phyloP scores from a whole-genome alignment of 1,140 invertebrate genomes.

The Andricus grossulariae region DNA sequence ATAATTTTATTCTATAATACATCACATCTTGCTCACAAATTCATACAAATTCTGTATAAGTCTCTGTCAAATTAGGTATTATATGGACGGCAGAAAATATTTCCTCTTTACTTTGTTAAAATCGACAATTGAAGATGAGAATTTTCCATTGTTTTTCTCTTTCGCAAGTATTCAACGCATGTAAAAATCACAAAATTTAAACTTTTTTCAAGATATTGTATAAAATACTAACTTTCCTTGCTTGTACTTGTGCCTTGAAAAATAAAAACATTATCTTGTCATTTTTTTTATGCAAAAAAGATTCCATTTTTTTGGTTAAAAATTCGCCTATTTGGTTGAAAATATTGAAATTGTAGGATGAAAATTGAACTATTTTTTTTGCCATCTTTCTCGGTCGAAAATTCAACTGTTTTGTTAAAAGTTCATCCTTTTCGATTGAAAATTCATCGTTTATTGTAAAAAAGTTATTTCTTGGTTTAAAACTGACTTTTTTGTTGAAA shows the following conservation, averaged over 20 bases:
- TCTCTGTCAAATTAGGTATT: constrained; percentile 25
- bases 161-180: background rate
- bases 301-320: no score
- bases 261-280: background rate
- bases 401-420: no score
- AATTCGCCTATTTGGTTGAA: no score
- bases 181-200: background rate
- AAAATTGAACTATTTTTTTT: no score
- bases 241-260: background rate
- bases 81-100: constrained; percentile 29
- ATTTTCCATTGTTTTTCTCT: background rate
- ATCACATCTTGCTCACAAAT: constrained; percentile 23
- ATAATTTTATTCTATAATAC: constrained; percentile 3
- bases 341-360: no score
- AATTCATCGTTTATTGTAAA: no score
- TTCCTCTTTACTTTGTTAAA: background rate
- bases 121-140: background rate
- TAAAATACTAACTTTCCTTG: background rate
- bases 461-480: no score
- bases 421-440: no score
- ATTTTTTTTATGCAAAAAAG: background rate
- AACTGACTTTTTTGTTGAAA: no score
- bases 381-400: no score
- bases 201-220: background rate
- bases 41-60: constrained; percentile 25